Evolutionary conservation across 2,888 invertebrate genomes (phyloP).

Genomic region (Himalopsyche tibetana): DNA sequence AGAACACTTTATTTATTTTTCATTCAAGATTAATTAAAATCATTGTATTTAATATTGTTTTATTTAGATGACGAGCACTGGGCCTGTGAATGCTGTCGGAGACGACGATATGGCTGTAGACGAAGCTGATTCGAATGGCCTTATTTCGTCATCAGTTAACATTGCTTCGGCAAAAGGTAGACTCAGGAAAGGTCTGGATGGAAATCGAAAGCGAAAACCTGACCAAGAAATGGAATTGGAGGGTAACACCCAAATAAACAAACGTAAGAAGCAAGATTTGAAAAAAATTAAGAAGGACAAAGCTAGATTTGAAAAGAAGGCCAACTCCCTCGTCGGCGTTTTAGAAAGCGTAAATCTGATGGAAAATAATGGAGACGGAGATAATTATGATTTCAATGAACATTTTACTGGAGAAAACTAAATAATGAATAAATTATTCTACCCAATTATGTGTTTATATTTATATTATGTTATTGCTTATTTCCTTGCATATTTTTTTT

Average conservation of each 20-base stretch:
- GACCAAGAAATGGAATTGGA: slow-evolving; percentile 84
- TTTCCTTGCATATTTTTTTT: too few species aligned
- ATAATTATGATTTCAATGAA: slow-evolving; percentile 80
- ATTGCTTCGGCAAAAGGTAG: slow-evolving; percentile 71
- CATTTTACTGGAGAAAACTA: slow-evolving; percentile 73
- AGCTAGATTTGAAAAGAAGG: slow-evolving; percentile 79
- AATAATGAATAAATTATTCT: slow-evolving; percentile 61
- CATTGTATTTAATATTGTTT: slow-evolving; percentile 66
- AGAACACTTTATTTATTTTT: not conserved
- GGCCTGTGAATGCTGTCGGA: slow-evolving; percentile 76
- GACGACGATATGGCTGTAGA: slow-evolving; percentile 77
- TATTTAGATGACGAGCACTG: slow-evolving; percentile 79
- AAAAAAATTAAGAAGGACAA: slow-evolving; percentile 76
- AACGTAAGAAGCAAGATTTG: slow-evolving; percentile 77
- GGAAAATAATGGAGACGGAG: slow-evolving; percentile 69
- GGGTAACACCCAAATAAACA: slow-evolving; percentile 84
- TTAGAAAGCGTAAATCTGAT: slow-evolving; percentile 79
- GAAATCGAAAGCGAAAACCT: slow-evolving; percentile 71
- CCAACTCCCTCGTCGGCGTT: slow-evolving; percentile 80
- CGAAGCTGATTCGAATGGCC: slow-evolving; percentile 71
- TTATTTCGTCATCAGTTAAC: slow-evolving; percentile 72
- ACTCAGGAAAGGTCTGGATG: slow-evolving; percentile 66
- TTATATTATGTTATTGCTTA: too few species aligned
- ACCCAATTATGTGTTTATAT: not conserved
- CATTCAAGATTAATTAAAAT: not conserved